phyloP scores from a whole-genome alignment of 2,888 invertebrate species.

The Ormyrus thymus region DNA sequence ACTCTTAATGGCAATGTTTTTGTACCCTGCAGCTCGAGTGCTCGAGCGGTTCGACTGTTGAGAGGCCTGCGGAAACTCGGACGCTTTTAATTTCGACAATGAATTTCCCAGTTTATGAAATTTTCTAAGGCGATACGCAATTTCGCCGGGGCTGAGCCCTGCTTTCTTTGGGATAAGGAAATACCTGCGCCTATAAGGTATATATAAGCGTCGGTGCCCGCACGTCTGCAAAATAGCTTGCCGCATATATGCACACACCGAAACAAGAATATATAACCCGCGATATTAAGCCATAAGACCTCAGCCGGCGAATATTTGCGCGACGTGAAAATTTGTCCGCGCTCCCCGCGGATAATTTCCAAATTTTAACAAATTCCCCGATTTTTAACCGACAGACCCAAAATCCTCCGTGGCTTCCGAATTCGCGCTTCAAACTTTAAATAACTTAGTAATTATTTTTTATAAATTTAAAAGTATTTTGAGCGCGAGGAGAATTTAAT shows the following conservation, averaged over 20 bases:
- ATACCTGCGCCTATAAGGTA: constrained; percentile 43
- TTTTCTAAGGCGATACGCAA: constrained; percentile 22
- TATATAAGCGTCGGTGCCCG: not conserved
- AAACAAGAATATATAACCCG: constrained; percentile 58
- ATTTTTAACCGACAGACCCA: not conserved
- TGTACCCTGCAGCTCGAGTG: too few species aligned
- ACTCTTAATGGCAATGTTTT: not conserved
- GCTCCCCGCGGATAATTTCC: not conserved
- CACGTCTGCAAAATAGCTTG: constrained; percentile 36
- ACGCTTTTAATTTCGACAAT: constrained; percentile 20
- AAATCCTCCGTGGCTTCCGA: too few species aligned
- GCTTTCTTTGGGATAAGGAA: constrained; percentile 38
- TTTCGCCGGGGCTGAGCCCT: constrained; percentile 10
- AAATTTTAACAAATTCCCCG: constrained; percentile 15
- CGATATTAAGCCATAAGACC: constrained; percentile 61
- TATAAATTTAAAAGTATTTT: too few species aligned
- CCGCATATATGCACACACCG: constrained; percentile 16
- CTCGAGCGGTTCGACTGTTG: too few species aligned
- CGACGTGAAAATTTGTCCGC: constrained; percentile 42
- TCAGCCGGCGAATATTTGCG: constrained; percentile 54
- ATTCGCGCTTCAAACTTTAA: too few species aligned
- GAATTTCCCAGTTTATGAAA: constrained; percentile 30
- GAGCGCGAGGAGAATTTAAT: too few species aligned
- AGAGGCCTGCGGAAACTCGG: too few species aligned
- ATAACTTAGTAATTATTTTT: too few species aligned